These are phyloP conservation scores for Tribolium madens DNA, from an alignment of 1,140 invertebrate species.

Conservation along the genomic window DNA sequence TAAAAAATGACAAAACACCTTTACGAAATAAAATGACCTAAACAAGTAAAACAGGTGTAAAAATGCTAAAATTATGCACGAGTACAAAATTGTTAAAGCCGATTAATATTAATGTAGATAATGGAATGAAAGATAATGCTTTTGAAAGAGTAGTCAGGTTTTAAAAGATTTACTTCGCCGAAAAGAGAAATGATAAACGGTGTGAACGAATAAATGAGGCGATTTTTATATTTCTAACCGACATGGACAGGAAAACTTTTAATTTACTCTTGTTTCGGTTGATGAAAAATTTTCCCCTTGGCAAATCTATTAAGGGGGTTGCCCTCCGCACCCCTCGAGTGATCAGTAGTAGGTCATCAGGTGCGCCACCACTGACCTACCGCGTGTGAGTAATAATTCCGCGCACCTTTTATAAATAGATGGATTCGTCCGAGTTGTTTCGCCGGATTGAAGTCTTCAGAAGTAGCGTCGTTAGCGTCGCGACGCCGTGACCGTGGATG, in stretches of 20 bases:
- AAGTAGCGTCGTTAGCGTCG: slow-evolving; percentile 32
- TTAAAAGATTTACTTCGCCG: too few relatives aligned
- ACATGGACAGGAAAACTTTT: too few relatives aligned
- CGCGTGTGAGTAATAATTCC: slow-evolving; percentile 47
- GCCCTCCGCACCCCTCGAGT: background rate
- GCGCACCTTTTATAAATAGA: slow-evolving; percentile 55
- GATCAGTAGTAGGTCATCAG: background rate
- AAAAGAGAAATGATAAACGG: too few relatives aligned
- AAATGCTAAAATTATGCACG: too few relatives aligned
- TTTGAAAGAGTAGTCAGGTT: too few relatives aligned
- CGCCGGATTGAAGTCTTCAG: slow-evolving; percentile 30
- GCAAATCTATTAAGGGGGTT: background rate
- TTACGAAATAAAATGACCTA: too few relatives aligned
- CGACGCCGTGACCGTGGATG: slow-evolving; percentile 42
- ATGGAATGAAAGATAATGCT: too few relatives aligned
- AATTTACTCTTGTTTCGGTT: background rate
- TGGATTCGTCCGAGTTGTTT: slow-evolving; percentile 40
- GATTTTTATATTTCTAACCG: background rate
- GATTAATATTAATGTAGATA: too few relatives aligned
- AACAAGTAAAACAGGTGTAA: too few relatives aligned
- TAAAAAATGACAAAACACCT: too few relatives aligned
- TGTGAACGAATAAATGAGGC: background rate
- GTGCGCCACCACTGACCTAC: slow-evolving; percentile 49
- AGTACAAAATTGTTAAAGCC: too few relatives aligned
- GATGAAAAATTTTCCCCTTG: background rate